Percentiles rank a stretch among this genome's conserved stretches.
phyloP scores from a whole-genome alignment of 2,888 invertebrate species.

The Napeogenes sylphis region DNA sequence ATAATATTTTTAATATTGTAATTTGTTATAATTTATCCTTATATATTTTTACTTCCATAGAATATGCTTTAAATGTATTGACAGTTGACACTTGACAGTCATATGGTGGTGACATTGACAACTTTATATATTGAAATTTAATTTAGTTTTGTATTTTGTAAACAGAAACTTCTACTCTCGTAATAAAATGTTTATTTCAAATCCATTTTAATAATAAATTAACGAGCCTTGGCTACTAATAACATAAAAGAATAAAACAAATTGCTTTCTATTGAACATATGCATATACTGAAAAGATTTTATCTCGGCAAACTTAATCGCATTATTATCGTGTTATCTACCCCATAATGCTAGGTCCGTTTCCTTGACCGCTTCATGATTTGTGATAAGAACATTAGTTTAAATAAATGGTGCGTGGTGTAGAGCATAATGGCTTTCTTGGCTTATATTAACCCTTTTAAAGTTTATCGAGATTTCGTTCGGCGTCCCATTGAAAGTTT shows the following conservation, averaged over 20 bases:
- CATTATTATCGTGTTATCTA: slow-evolving; percentile 45
- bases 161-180: slow-evolving; percentile 10
- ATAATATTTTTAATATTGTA: no score
- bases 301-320: slow-evolving; percentile 23
- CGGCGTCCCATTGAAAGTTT: slow-evolving; percentile 58
- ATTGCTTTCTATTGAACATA: slow-evolving; percentile 10
- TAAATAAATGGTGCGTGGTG: slow-evolving; percentile 14
- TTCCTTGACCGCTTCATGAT: slow-evolving; percentile 42
- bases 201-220: no score
- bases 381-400: slow-evolving; percentile 33
- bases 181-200: not conserved
- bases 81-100: not conserved
- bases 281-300: slow-evolving; percentile 15
- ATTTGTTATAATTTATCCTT: not conserved
- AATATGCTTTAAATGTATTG: not conserved
- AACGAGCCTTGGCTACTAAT: no score
- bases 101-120: slow-evolving; percentile 1
- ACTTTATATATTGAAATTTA: not conserved
- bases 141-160: slow-evolving; percentile 12
- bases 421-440: slow-evolving; percentile 31
- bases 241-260: not conserved
- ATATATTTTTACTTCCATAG: not conserved
- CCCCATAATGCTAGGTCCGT: slow-evolving; percentile 49
- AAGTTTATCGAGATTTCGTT: slow-evolving; percentile 53
- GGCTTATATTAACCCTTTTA: slow-evolving; percentile 57